Evolutionary conservation across 2,113 vertebrate genomes (phyloP).

Genomic region (Callocephalon fimbriatum): DNA sequence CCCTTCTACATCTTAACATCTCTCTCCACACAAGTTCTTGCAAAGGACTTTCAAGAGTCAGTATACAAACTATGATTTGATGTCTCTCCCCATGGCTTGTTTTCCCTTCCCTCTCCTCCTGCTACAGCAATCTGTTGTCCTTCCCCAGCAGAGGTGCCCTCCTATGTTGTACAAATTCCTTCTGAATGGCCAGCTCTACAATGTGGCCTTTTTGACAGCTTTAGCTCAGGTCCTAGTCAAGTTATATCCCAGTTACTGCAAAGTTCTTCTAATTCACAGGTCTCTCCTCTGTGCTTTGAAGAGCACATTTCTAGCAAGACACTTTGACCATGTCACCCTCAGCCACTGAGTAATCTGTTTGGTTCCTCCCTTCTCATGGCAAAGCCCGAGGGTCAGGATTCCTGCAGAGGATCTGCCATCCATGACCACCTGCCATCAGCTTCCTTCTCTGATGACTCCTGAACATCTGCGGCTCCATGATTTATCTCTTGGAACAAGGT

Average conservation of each 20-base stretch:
- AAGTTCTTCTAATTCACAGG: not conserved
- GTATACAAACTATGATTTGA: not conserved
- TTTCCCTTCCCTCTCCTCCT: not conserved
- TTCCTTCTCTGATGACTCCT: not conserved
- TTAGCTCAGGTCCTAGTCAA: not conserved
- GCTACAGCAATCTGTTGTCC: not conserved
- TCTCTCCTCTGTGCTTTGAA: not conserved
- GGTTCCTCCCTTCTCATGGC: not conserved
- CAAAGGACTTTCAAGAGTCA: not conserved
- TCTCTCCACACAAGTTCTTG: not conserved
- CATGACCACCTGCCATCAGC: not conserved
- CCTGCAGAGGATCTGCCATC: not conserved
- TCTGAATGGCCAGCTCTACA: not conserved
- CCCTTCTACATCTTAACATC: not conserved
- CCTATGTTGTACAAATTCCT: not conserved
- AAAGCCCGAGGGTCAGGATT: constrained; percentile 25
- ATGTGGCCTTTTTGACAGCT: not conserved
- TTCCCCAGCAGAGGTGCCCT: not conserved
- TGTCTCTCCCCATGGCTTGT: not conserved
- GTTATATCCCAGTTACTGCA: not conserved
- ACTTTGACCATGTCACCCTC: not conserved
- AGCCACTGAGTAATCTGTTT: not conserved
- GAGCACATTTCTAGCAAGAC: not conserved
- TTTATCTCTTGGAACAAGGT: not conserved
- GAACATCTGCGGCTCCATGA: not conserved